A percentile compares a stretch with the other conserved stretches of the same genome.
These are phyloP conservation scores for Trissolcus brochymenae DNA, from an alignment of 2,888 invertebrate genomes.

Conservation along the genomic window DNA sequence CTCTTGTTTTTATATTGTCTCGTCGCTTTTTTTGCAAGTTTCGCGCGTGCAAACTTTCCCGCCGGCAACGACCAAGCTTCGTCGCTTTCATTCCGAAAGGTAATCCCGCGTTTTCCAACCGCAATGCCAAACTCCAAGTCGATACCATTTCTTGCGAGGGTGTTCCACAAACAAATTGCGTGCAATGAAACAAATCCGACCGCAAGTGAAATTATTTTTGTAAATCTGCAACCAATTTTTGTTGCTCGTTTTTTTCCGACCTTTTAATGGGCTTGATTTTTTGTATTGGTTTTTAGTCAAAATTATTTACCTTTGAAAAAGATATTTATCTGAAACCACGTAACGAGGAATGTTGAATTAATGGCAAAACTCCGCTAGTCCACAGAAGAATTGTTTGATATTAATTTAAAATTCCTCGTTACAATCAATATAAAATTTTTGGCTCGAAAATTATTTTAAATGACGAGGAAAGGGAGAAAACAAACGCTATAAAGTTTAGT, in stretches of 20 bases:
- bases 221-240: not conserved
- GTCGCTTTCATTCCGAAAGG: conserved; percentile 16
- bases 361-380: no score
- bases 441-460: conserved; percentile 17
- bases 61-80: conserved; percentile 11
- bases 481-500: no score
- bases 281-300: no score
- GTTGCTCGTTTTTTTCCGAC: no score
- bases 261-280: no score
- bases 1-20: conserved; percentile 5
- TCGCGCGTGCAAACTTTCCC: conserved; percentile 24
- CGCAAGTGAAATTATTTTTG: not conserved
- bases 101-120: conserved; percentile 15
- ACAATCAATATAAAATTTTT: conserved; percentile 19
- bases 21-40: not conserved
- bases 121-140: conserved; percentile 7
- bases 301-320: no score
- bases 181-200: not conserved
- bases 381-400: no score
- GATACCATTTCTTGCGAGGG: conserved; percentile 9
- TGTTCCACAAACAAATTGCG: not conserved
- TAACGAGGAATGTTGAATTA: no score
- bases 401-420: no score
- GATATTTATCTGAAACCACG: no score
- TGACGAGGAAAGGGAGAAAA: not conserved